A percentile compares a stretch with the other conserved stretches of the same genome.
phyloP scores from a whole-genome alignment of 30 jellyfish, hydroid and myxozoan species.

The Hydractinia echinata region DNA sequence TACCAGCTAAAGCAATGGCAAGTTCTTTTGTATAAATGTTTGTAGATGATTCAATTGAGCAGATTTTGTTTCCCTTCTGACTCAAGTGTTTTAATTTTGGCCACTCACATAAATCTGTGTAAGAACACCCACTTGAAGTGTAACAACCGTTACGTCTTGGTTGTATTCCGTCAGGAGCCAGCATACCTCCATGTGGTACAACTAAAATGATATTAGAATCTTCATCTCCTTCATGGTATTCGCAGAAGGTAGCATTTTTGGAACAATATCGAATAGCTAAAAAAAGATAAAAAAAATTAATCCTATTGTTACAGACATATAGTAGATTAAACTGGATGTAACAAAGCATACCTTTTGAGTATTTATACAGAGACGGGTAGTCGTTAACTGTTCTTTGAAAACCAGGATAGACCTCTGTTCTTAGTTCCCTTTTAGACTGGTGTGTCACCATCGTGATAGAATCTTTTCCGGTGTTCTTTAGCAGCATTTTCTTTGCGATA shows the following conservation, averaged over 20 bases:
- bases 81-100: neutral
- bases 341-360: neutral
- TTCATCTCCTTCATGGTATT: slow-evolving; percentile 14
- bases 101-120: neutral
- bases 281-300: neutral
- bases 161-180: neutral
- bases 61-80: neutral
- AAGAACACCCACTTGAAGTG: neutral
- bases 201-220: neutral
- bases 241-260: neutral
- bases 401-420: too few species aligned
- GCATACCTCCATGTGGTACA: slow-evolving; percentile 1
- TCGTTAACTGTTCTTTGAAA: too few species aligned
- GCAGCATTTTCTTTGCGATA: too few species aligned
- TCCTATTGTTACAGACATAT: too few species aligned
- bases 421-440: too few species aligned
- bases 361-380: neutral
- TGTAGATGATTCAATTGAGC: neutral
- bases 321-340: too few species aligned
- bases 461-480: too few species aligned
- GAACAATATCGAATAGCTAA: slow-evolving; percentile 16
- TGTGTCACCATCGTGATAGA: too few species aligned
- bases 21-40: neutral
- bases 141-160: neutral
- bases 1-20: neutral